Evolutionary conservation across 64 coral and sea anemone species (phyloP).

Genomic region (Dendronephthya gigantea): DNA sequence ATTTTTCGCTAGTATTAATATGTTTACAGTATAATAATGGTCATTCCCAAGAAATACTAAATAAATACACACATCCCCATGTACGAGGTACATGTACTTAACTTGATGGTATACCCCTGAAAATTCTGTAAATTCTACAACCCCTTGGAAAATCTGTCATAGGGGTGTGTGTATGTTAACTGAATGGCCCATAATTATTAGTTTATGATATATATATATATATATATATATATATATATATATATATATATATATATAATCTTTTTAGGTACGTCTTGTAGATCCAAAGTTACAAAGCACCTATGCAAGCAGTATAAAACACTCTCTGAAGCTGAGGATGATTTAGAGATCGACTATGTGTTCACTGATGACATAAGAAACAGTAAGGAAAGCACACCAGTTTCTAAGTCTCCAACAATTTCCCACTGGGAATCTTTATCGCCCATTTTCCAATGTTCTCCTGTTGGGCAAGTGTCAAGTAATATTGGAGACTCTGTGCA

Average conservation of each 20-base stretch:
- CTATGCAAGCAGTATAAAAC: not conserved
- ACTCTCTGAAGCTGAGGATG: not conserved
- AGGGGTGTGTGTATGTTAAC: too few species aligned
- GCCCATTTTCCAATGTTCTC: too few species aligned
- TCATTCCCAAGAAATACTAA: not conserved
- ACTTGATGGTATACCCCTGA: too few species aligned
- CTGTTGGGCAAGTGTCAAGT: too few species aligned
- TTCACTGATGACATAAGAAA: not conserved
- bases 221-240: not conserved
- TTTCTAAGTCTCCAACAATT: too few species aligned
- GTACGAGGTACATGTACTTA: too few species aligned
- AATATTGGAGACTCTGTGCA: too few species aligned
- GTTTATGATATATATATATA: not conserved
- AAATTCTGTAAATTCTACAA: too few species aligned
- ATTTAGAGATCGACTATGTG: slow-evolving; percentile 6
- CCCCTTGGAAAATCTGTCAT: too few species aligned
- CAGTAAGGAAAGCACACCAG: not conserved
- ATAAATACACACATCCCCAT: too few species aligned
- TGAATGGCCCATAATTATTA: not conserved
- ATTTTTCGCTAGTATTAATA: not conserved
- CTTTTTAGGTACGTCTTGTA: not conserved
- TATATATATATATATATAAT: not conserved
- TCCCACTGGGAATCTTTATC: too few species aligned
- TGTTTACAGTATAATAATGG: not conserved
- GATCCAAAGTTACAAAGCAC: not conserved